Evolutionary conservation across 2,797 vertebrate species (phyloP).

Genomic region (Urocyon cinereoargenteus): DNA sequence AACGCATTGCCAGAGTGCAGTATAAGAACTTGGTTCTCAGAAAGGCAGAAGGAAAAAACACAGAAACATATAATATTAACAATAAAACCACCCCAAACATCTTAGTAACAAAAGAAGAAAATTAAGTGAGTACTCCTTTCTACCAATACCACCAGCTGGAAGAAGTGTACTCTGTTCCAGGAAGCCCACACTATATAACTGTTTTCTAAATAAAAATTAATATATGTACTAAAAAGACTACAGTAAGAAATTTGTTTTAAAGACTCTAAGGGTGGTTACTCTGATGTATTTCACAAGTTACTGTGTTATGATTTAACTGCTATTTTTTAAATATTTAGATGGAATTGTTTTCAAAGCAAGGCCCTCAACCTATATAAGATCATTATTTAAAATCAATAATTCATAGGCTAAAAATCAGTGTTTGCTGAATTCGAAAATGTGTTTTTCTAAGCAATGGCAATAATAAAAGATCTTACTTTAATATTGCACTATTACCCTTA

Average conservation of each 20-base stretch:
- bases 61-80: not conserved
- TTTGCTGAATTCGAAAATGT: not conserved
- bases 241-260: not conserved
- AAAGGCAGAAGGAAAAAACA: not conserved
- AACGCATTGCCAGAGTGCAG: not conserved
- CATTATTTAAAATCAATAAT: slow-evolving; percentile 27
- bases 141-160: not conserved
- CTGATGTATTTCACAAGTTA: not conserved
- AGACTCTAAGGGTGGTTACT: not conserved
- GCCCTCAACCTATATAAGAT: not conserved
- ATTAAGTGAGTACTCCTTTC: not conserved
- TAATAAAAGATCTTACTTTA: not conserved
- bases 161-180: not conserved
- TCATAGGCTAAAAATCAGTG: not conserved
- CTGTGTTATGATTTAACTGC: not conserved
- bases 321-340: not conserved
- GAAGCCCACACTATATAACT: not conserved
- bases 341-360: not conserved
- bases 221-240: not conserved
- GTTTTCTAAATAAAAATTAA: slow-evolving; percentile 4
- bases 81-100: not conserved
- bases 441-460: not conserved
- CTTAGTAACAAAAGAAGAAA: not conserved
- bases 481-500: not conserved
- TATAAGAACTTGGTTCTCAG: not conserved